Evolutionary conservation across 2,888 invertebrate species (phyloP).

Genomic region (Acanthococcus lagerstroemiae): DNA sequence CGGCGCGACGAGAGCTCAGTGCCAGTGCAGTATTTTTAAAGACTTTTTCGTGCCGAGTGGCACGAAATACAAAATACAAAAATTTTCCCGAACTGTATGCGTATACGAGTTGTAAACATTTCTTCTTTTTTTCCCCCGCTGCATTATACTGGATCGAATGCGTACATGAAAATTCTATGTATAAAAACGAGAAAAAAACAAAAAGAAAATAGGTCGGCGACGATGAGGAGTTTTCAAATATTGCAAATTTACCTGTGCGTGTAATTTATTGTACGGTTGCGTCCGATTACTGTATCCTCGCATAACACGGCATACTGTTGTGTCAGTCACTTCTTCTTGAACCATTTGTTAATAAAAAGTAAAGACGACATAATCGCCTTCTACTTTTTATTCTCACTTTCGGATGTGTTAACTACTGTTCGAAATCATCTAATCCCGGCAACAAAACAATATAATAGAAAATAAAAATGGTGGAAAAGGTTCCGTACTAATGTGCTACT

Average conservation of each 20-base stretch:
- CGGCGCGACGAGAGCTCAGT: too few species aligned
- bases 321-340: constrained; percentile 30
- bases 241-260: constrained; percentile 23
- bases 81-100: too few species aligned
- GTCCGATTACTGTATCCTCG: constrained; percentile 28
- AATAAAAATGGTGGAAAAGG: not conserved
- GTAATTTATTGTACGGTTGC: constrained; percentile 30
- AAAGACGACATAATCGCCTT: constrained; percentile 31
- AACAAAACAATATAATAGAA: not conserved
- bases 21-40: too few species aligned
- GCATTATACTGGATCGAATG: too few species aligned
- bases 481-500: too few species aligned
- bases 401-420: constrained; percentile 16
- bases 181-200: not conserved
- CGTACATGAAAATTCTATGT: too few species aligned
- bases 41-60: too few species aligned
- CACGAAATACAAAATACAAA: too few species aligned
- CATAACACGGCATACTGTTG: constrained; percentile 30
- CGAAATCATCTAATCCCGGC: constrained; percentile 7
- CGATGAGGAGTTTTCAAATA: too few species aligned
- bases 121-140: too few species aligned
- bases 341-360: constrained; percentile 30
- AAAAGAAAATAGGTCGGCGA: not conserved
- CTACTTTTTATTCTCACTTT: constrained; percentile 18
- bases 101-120: too few species aligned